Evolutionary conservation across 1,140 invertebrate species (phyloP).

Genomic region (Bombus polaris): DNA sequence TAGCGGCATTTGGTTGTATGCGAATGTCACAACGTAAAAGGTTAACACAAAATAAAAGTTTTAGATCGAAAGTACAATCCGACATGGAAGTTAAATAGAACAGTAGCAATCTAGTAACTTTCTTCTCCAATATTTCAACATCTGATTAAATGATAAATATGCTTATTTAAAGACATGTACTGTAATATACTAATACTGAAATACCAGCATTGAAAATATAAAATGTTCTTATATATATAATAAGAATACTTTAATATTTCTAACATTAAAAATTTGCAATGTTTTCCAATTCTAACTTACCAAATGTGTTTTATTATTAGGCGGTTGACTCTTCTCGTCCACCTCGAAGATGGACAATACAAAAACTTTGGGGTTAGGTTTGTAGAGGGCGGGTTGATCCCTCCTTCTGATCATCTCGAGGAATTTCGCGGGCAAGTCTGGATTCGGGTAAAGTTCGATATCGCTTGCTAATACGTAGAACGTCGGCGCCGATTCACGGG

Average conservation of each 20-base stretch:
- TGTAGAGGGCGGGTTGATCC: constrained; percentile 86
- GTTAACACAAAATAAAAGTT: neutral
- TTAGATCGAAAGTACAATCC: neutral
- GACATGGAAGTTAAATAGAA: neutral
- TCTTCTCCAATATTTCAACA: no score
- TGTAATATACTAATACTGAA: no score
- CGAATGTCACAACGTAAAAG: neutral
- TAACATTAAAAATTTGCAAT: no score
- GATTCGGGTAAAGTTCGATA: constrained; percentile 94
- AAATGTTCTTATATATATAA: no score
- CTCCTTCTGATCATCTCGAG: constrained; percentile 91
- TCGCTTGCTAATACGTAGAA: constrained; percentile 93
- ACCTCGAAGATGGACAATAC: constrained; percentile 93
- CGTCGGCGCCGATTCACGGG: constrained; percentile 90
- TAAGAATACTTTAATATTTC: no score
- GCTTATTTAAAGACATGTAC: no score
- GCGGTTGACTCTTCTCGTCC: constrained; percentile 87
- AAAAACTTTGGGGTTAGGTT: constrained; percentile 89
- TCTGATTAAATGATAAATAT: neutral
- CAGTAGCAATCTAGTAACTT: neutral
- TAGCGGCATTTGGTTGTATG: neutral
- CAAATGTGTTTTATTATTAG: constrained; percentile 89
- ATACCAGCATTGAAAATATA: no score
- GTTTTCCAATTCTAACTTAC: constrained; percentile 63
- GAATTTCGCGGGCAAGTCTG: constrained; percentile 89